These are phyloP conservation scores for Caenorhabditis tropicalis DNA, from an alignment of 1,140 invertebrate genomes.

Conservation along the genomic window DNA sequence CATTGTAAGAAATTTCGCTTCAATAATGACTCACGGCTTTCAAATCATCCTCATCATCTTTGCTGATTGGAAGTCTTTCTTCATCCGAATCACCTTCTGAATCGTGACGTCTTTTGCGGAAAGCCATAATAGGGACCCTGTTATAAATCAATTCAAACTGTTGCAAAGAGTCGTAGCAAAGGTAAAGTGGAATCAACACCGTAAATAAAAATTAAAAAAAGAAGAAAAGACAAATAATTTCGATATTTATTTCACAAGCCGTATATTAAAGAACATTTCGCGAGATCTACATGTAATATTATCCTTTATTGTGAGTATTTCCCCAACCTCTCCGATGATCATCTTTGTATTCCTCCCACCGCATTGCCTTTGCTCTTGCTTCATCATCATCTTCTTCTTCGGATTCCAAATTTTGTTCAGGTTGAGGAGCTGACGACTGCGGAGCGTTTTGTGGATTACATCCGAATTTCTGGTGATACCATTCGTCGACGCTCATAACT, in stretches of 20 bases:
- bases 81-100: constrained; percentile 37
- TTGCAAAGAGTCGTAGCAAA: not conserved
- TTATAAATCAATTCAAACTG: not conserved
- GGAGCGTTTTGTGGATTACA: not conserved
- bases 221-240: not conserved
- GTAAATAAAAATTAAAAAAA: not conserved
- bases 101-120: constrained; percentile 5
- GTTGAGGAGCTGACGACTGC: constrained; percentile 15
- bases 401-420: constrained; percentile 65
- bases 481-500: constrained; percentile 89
- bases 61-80: constrained; percentile 29
- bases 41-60: constrained; percentile 36
- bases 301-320: constrained; percentile 84
- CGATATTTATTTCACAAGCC: not conserved
- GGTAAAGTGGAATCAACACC: not conserved
- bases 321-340: constrained; percentile 85
- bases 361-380: constrained; percentile 78
- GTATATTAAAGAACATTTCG: not conserved
- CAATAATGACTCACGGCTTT: not conserved
- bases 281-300: constrained; percentile 28
- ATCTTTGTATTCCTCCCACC: constrained; percentile 90
- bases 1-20: not conserved
- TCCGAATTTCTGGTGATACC: constrained; percentile 81
- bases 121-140: not conserved
- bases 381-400: constrained; percentile 72